Conservation (phyloP, 2,113 vertebrate genomes). For the Sinocyclocheilus anophthalmus region DNA sequence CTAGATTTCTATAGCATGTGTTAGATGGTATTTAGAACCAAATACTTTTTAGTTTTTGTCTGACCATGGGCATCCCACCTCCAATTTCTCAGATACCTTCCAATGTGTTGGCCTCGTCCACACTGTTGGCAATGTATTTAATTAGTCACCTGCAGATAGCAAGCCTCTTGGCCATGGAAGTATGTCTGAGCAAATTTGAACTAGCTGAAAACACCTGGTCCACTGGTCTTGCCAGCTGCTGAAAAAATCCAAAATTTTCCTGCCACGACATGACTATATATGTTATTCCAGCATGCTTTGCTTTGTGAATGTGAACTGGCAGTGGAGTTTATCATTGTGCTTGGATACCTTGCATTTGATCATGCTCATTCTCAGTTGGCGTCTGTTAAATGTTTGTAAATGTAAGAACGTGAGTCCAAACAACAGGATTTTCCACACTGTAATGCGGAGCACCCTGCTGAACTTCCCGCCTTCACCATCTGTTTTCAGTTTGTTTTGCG, state of each 20-base stretch:
- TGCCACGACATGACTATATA: slow-evolving; percentile 1
- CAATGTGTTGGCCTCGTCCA: not conserved
- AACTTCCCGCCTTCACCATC: slow-evolving; percentile 50
- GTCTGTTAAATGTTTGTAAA: slow-evolving; percentile 36
- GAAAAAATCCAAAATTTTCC: slow-evolving; percentile 30
- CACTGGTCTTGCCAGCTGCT: slow-evolving; percentile 38
- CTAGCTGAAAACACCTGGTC: slow-evolving; percentile 48
- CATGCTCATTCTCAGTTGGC: not conserved
- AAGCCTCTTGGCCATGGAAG: slow-evolving; percentile 22
- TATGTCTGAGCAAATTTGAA: slow-evolving; percentile 44
- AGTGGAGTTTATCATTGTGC: not conserved
- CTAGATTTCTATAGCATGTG: not conserved
- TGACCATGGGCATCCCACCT: not conserved
- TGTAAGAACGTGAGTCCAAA: slow-evolving; percentile 32
- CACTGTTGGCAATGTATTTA: slow-evolving; percentile 3
- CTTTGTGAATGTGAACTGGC: slow-evolving; percentile 1
- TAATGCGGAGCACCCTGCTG: slow-evolving; percentile 3
- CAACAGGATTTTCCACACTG: slow-evolving; percentile 47
- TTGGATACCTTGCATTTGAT: not conserved
- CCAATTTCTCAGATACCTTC: not conserved
- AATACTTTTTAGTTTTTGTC: not conserved
- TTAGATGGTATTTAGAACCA: not conserved
- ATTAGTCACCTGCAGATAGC: slow-evolving; percentile 22
- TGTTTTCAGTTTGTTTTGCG: slow-evolving; percentile 54
- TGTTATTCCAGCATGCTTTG: not conserved